Evolutionary conservation across 2,888 invertebrate species (phyloP), one percentile per base, ranked within the genome.

Genomic region (Geophilus truncorum): DNA sequence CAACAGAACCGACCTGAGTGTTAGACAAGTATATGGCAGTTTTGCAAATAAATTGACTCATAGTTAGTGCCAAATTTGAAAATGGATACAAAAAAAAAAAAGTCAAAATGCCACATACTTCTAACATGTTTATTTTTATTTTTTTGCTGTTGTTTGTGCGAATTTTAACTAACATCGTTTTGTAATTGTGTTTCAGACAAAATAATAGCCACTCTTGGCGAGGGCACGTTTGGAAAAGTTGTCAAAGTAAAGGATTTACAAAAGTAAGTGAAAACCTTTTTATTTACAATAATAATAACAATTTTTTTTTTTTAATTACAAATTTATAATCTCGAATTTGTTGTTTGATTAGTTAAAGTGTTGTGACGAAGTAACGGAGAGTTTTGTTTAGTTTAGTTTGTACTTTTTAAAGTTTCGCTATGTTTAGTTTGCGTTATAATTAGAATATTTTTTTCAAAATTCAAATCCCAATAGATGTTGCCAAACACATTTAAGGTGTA

Each of bases 161-260:
- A 75, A 12, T 75, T 15, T 12, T 18, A 25, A 34, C 7, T 77
- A 30, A 77, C 36, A 34, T 82, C 30, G 34, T 80, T 57, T 75
- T 34, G 76, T 77, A 70, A 34, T 81, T 82, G 45, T 81, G 89
- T 94, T 93, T 87, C 95, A 98, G 98, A 98, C 93, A 96, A 96
- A 92, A 94, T 99, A 90, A 91, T 96, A 90, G 93, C 94, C 89
- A 99, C 98, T 86, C 93, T 99, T 87, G 99, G 99, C 86, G 98
- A 99, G 91, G 99, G 99, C 88, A 99, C 99, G 86, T 99, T 99
- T 92, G 99, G 99, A 88, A 98, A 98, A 91, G 98, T 99, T 87
- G 97, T 98, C 87, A 95, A 98, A 91, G 97, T 97, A 89, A 95
- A 95, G 90, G 98, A 98, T 90, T 90, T 94, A 88, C 93, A 95